Evolutionary conservation across 2,888 invertebrate species (phyloP).

Genomic region (Eristalis intricaria): DNA sequence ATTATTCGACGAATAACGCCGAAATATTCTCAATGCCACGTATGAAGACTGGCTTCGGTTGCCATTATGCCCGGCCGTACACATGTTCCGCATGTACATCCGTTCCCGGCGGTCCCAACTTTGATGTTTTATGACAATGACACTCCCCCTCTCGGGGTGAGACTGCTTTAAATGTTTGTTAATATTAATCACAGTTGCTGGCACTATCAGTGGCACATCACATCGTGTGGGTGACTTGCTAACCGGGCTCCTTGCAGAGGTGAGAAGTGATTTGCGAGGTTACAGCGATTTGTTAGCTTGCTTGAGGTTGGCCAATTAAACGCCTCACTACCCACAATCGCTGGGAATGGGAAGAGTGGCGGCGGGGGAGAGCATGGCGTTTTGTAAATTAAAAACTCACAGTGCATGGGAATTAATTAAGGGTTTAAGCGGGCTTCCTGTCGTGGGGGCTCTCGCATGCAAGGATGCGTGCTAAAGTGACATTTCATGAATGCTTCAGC

Average conservation of each 20-base stretch:
- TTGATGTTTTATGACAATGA: slow-evolving; percentile 55
- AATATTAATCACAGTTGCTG: slow-evolving; percentile 65
- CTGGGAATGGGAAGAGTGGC: slow-evolving; percentile 15
- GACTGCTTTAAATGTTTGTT: slow-evolving; percentile 64
- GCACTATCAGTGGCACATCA: background rate
- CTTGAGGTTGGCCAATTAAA: slow-evolving; percentile 38
- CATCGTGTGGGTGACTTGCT: slow-evolving; percentile 35
- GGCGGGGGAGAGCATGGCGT: background rate
- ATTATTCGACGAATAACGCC: slow-evolving; percentile 55
- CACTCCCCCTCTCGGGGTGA: slow-evolving; percentile 6
- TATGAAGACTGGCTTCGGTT: slow-evolving; percentile 27
- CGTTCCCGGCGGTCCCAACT: slow-evolving; percentile 39
- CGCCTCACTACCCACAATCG: background rate
- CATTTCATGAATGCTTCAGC: slow-evolving; percentile 16
- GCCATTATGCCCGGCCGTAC: slow-evolving; percentile 18
- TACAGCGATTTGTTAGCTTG: slow-evolving; percentile 27
- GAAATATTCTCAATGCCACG: slow-evolving; percentile 52
- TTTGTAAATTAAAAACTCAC: slow-evolving; percentile 35
- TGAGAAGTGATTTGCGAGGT: slow-evolving; percentile 57
- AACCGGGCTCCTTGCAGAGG: slow-evolving; percentile 58
- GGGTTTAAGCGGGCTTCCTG: slow-evolving; percentile 35
- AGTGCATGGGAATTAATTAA: slow-evolving; percentile 50
- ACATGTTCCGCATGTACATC: slow-evolving; percentile 16
- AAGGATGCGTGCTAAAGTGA: slow-evolving; percentile 46
- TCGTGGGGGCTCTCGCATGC: slow-evolving; percentile 30